Evolutionary conservation across 2,888 invertebrate species (phyloP), one percentile per base, ranked within the genome.

Genomic region (Nomada flava): DNA sequence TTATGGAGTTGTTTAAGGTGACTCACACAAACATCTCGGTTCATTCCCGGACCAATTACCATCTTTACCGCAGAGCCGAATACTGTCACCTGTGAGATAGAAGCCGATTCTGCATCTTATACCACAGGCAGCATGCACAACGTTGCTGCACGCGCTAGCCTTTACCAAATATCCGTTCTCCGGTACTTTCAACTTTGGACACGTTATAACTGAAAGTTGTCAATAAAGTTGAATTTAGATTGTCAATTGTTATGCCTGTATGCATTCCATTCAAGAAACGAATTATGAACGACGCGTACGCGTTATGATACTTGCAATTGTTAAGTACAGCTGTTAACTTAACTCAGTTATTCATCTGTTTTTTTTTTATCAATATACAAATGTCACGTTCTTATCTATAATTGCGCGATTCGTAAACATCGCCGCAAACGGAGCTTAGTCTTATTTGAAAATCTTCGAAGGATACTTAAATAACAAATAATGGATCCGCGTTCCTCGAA

Each of bases 61-160:
- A 91, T 95, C 95, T 76, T 95, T 95, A 82, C 95, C 95, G 89
- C 97, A 96, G 13, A 96, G 93, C 76, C 96, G 93, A 63, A 96
- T 95, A 86, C 95, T 95, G 85, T 92, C 92, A 92, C 96, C 91
- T 85, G 91, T 88, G 90, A 94, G 88, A 91, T 94, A 93, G 91
- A 95, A 96, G 1, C 96, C 96, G 42, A 96, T 95, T 88, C 95
- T 95, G 90, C 96, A 97, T 60, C 96, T 94, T 10, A 96, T 94
- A 0, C 96, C 96, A 91, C 96, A 96, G 0, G 96, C 96, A n/a
- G 96, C 96, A 90, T 96, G 96, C 67, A 96, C 94, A 9, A 96
- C 96, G 88, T 95, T 96, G 77, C 94, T 95, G 90, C 96, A 96
- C 44, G 94, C 94, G 55, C 94, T 94, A 2, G 90, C 91, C 86